These are phyloP conservation scores for Trichechus manatus DNA, from an alignment of 2,113 vertebrate genomes.

Conservation along the genomic window DNA sequence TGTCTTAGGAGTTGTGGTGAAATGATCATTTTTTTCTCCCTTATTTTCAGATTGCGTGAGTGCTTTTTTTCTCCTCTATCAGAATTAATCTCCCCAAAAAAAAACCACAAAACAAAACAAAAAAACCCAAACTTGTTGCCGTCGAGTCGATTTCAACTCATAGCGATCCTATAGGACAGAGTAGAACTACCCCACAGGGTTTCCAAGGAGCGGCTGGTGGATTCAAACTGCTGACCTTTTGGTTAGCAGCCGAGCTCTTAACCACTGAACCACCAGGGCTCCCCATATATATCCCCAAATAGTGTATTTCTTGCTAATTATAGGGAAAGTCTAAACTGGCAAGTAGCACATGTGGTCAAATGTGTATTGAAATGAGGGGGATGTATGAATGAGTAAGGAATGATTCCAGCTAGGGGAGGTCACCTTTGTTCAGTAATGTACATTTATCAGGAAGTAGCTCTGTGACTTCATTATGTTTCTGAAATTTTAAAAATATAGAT, in stretches of 20 bases:
- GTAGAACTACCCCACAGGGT: no score
- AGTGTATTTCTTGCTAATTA: not conserved
- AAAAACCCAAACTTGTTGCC: no score
- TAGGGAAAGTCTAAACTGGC: not conserved
- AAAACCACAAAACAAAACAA: no score
- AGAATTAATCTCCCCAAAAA: not conserved
- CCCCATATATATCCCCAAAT: not conserved
- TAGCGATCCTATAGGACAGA: no score
- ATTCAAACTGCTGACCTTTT: no score
- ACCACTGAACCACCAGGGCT: no score
- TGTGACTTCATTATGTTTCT: fast-evolving
- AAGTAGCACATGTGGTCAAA: no score
- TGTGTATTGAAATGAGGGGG: not conserved
- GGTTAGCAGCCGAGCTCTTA: no score
- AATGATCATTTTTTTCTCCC: no score
- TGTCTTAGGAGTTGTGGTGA: not conserved
- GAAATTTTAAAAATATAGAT: not conserved
- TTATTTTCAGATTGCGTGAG: not conserved
- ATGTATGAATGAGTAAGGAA: not conserved
- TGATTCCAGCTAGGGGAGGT: not conserved
- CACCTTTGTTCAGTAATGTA: not conserved
- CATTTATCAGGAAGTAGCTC: not conserved
- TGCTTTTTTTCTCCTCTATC: not conserved
- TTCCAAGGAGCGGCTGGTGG: no score
- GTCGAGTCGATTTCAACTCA: no score